Evolutionary conservation across 2,888 invertebrate genomes (phyloP), one percentile per base, ranked within the genome.

Genomic region (Thereva unica): DNA sequence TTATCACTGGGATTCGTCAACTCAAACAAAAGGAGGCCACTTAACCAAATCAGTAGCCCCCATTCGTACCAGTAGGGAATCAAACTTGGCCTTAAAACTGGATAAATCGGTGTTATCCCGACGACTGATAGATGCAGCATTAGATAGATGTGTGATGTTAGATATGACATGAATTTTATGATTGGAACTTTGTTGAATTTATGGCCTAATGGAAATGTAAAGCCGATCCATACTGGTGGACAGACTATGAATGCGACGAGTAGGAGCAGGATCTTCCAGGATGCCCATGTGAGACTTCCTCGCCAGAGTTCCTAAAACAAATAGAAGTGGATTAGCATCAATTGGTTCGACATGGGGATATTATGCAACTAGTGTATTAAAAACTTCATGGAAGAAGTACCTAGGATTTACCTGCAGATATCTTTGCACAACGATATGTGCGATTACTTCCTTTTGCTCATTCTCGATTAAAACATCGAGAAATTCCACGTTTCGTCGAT

Each of bases 161-260:
- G 86, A 83, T 99, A 98, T 52, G 97, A 97, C 93, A 98, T 97
- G 83, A 99, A 99, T 83, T 99, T 99, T 77, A 99, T 97, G 77
- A 99, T 97, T 67, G 99, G 99, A 76, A 98, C 95, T 85, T 97
- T 95, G 85, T 96, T 94, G 83, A 93, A 96, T 82, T 92, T 92
- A 84, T 96, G 95, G 49, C 94, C 94, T 77, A 97, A 83, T 61
- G 97, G 97, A 78, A 97, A 87, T 71, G 97, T 96, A 80, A 97
- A 95, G 57, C 92, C 90, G 73, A 97, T 84, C 97, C 97, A 99
- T 41, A 98, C 90, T 5, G 97, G 95, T 45, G 99, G 99, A 78
- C 95, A 95, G 64, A 96, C 83, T 76, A 98, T 88, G 79, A 98
- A 94, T 72, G 92, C 88, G 76, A 97, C 87, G 82, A 99, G 92